A percentile compares a stretch with the other conserved stretches of the same genome.
Conservation (phyloP, 2,888 invertebrate genomes). For the Lordiphosa andalusiaca region DNA sequence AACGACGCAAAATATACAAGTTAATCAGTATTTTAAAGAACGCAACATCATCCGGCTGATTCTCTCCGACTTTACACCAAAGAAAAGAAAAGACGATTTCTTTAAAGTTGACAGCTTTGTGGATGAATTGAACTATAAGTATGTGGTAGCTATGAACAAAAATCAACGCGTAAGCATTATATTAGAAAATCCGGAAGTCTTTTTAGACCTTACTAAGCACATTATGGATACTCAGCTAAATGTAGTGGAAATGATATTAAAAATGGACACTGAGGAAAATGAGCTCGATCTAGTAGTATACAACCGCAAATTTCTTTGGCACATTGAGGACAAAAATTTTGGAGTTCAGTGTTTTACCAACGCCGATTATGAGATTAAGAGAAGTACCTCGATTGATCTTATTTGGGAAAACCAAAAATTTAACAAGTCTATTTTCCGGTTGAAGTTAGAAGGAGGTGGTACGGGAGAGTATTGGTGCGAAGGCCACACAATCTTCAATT, state of each 20-base stretch:
- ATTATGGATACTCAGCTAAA: conserved; percentile 23
- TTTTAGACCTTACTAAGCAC: conserved; percentile 49
- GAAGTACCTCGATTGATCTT: conserved; percentile 80
- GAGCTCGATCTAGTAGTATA: conserved; percentile 82
- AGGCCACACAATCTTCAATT: conserved; percentile 81
- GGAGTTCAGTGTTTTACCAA: conserved; percentile 84
- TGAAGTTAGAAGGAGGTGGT: conserved; percentile 81
- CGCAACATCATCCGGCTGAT: conserved; percentile 47
- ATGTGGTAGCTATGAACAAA: conserved; percentile 51
- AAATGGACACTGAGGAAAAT: conserved; percentile 41
- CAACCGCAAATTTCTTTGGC: conserved; percentile 82
- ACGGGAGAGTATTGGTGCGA: conserved; percentile 86
- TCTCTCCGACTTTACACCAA: conserved; percentile 37
- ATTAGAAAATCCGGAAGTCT: conserved; percentile 10
- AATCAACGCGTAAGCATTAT: conserved; percentile 40
- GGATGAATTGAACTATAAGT: conserved; percentile 29
- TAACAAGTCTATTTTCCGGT: conserved; percentile 80
- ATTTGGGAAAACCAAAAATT: conserved; percentile 69
- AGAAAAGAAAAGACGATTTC: conserved; percentile 4
- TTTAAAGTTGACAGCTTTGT: conserved; percentile 41
- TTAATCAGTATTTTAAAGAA: conserved; percentile 57
- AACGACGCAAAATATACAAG: conserved; percentile 22
- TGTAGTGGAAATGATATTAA: conserved; percentile 55
- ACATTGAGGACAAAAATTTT: conserved; percentile 57
- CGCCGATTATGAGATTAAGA: conserved; percentile 81